Base-by-base conservation (phyloP, 2,113 vertebrate genomes). In the Leptocoma aspasia region DNA sequence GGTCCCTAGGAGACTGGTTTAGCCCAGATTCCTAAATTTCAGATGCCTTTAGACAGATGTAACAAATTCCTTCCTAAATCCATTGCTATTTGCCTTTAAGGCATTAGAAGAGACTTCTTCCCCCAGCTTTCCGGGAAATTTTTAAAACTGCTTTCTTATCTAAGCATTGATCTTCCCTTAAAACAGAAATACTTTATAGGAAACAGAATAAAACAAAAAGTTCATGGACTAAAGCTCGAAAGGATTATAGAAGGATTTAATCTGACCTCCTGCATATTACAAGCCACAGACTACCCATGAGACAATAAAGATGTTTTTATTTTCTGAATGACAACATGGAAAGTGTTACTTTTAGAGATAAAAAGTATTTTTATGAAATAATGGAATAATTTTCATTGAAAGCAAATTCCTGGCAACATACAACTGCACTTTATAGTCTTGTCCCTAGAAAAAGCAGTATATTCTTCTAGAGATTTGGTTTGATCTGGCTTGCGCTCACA, bases 11-110 rank as follows among this genome's bases (percentile, higher is more conserved):
- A 59, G 82, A 66, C 47, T 63, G 63, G 50, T 88, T 86, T 90
- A 86, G 68, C 59, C 71, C 59, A 90, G 68, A 92, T 78, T 88
- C 82, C 92, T 82, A 86, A 77, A 86, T 86, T 94, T 91, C 47
- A 90, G 42, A 76, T 92, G 72, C 68, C 42, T 90, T 63, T 63
- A 86, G 24, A 59, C 1, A 89, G 42, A 63, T 1, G 4, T 92
- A 93, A 77, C 19, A 31, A 83, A 90, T 93, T 92, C 94, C 71
- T 90, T 72, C 59, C 66, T 59, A 88, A 87, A 44, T 75, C 61
- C 49, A 79, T 12, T 87, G 50, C 63, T 70, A 59, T 72, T 78
- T 95, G 49, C 76, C 70, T 82, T 69, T n/a, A 71, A 66, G 65
- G 35, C 30, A 69, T 37, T 72, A 53, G 33, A 52, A 63, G n/a